Evolutionary conservation across 2,888 invertebrate genomes (phyloP).

Genomic region (Coenonympha glycerion): DNA sequence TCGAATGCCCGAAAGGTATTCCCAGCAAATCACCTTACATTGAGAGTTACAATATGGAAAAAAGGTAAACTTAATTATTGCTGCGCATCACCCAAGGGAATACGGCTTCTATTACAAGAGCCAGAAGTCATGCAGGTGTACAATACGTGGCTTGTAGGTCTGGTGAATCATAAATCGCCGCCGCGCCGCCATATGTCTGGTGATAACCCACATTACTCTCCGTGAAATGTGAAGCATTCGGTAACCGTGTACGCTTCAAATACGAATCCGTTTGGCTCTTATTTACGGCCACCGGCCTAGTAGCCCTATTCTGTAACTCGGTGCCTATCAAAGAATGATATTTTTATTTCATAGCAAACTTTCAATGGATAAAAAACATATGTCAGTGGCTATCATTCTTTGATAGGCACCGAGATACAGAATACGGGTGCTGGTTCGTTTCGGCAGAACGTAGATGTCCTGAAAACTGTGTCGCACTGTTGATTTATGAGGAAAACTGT

Average conservation of each 20-base stretch:
- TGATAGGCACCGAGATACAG: too few relatives aligned
- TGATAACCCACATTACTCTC: conserved; percentile 38
- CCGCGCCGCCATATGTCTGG: conserved; percentile 48
- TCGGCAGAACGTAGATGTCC: neutral
- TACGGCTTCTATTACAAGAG: neutral
- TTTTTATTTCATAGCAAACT: too few relatives aligned
- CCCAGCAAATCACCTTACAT: conserved; percentile 3
- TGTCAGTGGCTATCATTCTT: too few relatives aligned
- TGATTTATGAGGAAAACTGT: neutral
- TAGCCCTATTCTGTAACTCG: too few relatives aligned
- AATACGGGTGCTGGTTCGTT: neutral
- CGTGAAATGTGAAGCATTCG: conserved; percentile 5
- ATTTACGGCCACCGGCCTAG: neutral
- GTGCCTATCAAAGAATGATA: too few relatives aligned
- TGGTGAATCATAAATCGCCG: conserved; percentile 45
- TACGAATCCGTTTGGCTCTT: conserved; percentile 2
- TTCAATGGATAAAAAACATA: too few relatives aligned
- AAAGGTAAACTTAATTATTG: neutral
- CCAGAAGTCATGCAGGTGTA: neutral
- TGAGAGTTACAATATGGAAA: conserved; percentile 1
- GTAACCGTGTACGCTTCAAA: conserved; percentile 1
- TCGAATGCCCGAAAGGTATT: neutral
- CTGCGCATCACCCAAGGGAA: neutral
- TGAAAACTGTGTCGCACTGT: too few relatives aligned
- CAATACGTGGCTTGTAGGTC: conserved; percentile 6